Evolutionary conservation across 2,888 invertebrate species (phyloP), one percentile per base, ranked within the genome.

Genomic region (Chrysotoxum bicinctum): DNA sequence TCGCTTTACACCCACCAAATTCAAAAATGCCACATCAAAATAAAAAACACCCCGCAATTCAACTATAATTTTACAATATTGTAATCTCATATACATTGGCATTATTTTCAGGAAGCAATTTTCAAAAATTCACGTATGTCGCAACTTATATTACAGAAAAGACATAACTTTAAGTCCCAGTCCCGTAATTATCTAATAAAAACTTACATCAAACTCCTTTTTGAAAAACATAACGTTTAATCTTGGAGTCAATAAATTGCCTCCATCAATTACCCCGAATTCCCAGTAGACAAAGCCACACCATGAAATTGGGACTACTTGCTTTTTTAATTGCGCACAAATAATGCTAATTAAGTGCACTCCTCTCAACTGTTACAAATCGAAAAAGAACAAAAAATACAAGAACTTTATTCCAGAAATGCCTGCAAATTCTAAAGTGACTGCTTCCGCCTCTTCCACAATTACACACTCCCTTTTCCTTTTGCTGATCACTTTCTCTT

Each of bases 311-410:
- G n/a, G 23, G 14, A 14, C 6, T 50, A 23, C 14, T 50, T 50
- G 50, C n/a, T 50, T 35, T 66, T 66, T 35, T 50, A 66, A 66
- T 66, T 66, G 48, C 50, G 48, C 66, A 48, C 66, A 66, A 66
- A 32, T 76, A 48, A 74, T 32, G 32, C 54, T 74, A 74, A 74
- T 74, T 52, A 54, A 74, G 40, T 45, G 62, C 40, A 30, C 43
- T 52, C 26, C 52, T 10, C 21, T 37, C 23, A 26, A 16, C 37
- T 66, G 66, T 50, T 50, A 73, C 73, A 54, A 58, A 23, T 35
- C 32, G 26, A 69, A 54, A 54, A 48, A 16, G 19, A 26, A 62
- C 16, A 32, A 30, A 30, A 16, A n/a, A 16, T 26, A 16, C 12
- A 43, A 43, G n/a, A 26, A 26, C 5, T 16, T 54, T 54, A 4